phyloP scores from a whole-genome alignment of 2,797 vertebrate species.

The Myoxocephalus aenaeus region DNA sequence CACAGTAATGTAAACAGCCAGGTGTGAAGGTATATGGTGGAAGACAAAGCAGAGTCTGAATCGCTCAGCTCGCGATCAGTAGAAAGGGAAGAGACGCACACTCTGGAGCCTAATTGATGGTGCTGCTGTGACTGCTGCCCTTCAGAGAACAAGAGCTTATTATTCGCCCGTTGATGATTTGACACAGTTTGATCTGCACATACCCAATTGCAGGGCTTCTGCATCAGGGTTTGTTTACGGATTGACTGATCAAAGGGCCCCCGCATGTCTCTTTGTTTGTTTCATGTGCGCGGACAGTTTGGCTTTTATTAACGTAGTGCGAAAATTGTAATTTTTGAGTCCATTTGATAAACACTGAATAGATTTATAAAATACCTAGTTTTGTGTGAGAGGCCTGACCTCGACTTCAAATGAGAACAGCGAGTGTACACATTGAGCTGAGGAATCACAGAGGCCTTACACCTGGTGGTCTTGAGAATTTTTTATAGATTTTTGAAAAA shows the following conservation, averaged over 20 bases:
- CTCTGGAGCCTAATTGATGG: constrained; percentile 80
- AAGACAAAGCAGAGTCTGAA: constrained; percentile 61
- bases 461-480: not conserved
- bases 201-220: constrained; percentile 73
- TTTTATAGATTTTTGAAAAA: not conserved
- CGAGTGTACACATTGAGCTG: constrained; percentile 7
- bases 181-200: constrained; percentile 83
- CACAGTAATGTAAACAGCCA: constrained; percentile 59
- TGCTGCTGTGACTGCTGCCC: constrained; percentile 79
- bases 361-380: constrained; percentile 36
- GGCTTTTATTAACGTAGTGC: constrained; percentile 63
- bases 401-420: constrained; percentile 38
- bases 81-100: constrained; percentile 58
- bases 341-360: constrained; percentile 67
- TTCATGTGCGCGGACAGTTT: constrained; percentile 80
- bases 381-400: constrained; percentile 30
- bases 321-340: constrained; percentile 67
- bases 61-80: constrained; percentile 68
- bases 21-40: constrained; percentile 54
- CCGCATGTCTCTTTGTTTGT: constrained; percentile 78
- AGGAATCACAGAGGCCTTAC: not conserved
- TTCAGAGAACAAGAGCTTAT: constrained; percentile 79
- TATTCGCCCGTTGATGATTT: constrained; percentile 79
- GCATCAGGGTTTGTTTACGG: constrained; percentile 81
- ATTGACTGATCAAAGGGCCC: constrained; percentile 83